Conservation (phyloP, 1,140 invertebrate genomes). For the Carposina sasakii region DNA sequence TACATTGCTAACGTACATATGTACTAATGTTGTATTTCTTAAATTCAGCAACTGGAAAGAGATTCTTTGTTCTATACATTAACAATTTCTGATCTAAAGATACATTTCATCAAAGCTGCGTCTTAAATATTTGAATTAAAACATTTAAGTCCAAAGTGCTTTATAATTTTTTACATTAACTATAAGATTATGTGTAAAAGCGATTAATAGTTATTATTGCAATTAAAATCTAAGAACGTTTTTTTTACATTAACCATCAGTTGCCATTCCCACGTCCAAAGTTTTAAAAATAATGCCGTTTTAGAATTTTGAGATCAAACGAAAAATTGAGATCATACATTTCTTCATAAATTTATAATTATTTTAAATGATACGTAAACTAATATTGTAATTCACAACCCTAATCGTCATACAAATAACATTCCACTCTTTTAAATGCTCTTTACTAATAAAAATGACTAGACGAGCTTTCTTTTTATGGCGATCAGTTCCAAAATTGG, state of each 20-base stretch:
- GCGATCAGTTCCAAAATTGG: slow-evolving; percentile 44
- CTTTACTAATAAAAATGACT: slow-evolving; percentile 58
- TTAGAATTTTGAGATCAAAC: slow-evolving; percentile 61
- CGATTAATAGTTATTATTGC: slow-evolving; percentile 41
- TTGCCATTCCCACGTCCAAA: no score
- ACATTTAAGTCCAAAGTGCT: slow-evolving; percentile 37
- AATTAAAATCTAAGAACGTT: slow-evolving; percentile 26
- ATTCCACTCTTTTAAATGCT: slow-evolving; percentile 45
- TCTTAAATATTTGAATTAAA: slow-evolving; percentile 46
- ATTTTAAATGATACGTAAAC: slow-evolving; percentile 44
- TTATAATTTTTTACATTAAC: slow-evolving; percentile 33
- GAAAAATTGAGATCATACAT: slow-evolving; percentile 57
- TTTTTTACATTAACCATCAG: no score
- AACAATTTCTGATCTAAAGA: slow-evolving; percentile 30
- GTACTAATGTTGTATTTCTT: no score
- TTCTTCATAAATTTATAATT: slow-evolving; percentile 41
- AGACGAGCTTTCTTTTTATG: slow-evolving; percentile 56
- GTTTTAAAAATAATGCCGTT: slow-evolving; percentile 64
- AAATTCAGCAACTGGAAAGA: slow-evolving; percentile 36
- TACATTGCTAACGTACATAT: no score
- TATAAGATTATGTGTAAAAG: slow-evolving; percentile 36
- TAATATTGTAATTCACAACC: slow-evolving; percentile 69
- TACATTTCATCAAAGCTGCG: slow-evolving; percentile 34
- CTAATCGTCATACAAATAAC: no score
- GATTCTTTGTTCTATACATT: slow-evolving; percentile 42